Evolutionary conservation across 2,113 vertebrate species (phyloP), one percentile per base, ranked within the genome.

Genomic region (Erythrocercus mccallii): DNA sequence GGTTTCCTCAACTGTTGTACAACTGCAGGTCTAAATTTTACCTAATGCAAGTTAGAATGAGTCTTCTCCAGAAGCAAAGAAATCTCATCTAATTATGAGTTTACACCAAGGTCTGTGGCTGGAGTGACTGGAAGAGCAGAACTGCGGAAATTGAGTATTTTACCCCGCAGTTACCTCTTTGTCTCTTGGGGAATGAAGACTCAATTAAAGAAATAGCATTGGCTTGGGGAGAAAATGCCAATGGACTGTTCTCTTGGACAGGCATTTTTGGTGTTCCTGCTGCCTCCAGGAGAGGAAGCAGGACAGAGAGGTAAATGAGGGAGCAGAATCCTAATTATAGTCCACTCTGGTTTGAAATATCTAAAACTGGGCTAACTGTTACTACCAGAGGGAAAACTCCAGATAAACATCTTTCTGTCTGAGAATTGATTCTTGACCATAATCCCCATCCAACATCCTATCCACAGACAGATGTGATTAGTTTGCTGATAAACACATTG

Each of bases 161-260:
- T 37, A 9, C 24, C 15, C 44, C 35, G 22, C 51, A 83, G 70
- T 61, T 66, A 53, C 53, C 11, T 40, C 1, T 12, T 65, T 51
- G 40, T 81, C 20, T 90, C 78, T 90, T 93, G 48, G 45, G 88
- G 51, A 56, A 35, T 60, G 48, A 86, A 93, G 71, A 91, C 50
- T 91, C 82, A 73, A 68, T 94, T 96, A 73, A 78, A 86, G 92
- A 89, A 94, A 91, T 77, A 69, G 40, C 53, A 47, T 27, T 89
- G 76, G 35, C 48, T 95, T 92, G 90, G 86, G 85, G 57, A 18
- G 47, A 73, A 64, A 62, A 86, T 42, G 86, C 86, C 83, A 66
- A 15, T 87, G 95, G 48, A 61, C 79, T 90, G 3, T 92, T 93
- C 72, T 93, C 31, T 77, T 81, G 83, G 86, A 58, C 62, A 70